Base-by-base conservation (phyloP, 2,888 invertebrate species). In the Pycnomerus fuliginosus region DNA sequence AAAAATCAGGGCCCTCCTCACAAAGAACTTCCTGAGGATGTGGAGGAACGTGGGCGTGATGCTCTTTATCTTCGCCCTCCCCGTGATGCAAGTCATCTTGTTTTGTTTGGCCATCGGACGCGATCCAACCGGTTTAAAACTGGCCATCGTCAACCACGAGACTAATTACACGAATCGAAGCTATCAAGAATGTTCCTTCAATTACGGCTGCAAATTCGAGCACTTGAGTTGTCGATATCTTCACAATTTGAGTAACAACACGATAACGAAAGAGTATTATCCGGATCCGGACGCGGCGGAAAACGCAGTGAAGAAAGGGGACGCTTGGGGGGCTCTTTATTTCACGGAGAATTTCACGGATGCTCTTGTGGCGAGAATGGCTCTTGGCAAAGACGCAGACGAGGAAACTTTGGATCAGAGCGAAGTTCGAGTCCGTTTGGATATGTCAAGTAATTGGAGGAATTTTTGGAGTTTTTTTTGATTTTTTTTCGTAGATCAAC, bases 31-130 rank as follows among this genome's bases (percentile, higher is more conserved):
- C 76, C 75, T 92, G 33, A 78, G 90, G 17, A 91, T 92, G 90
- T 91, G 91, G 90, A 78, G 92, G 32, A 92, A 92, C 72, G 89
- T 92, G 48, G 91, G 91, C 27, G 90, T 94, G 48, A 90, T 95
- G 87, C 76, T 93, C 64, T 95, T 95, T 74, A 91, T 94, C 64
- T 94, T 94, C 71, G 89, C 91, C 20, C 74, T 94, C 60, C 94
- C 94, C n/a, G 90, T 91, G 16, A 44, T 93, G 83, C 91, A 93
- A 75, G 92, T 94, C 48, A 89, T 93, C 41, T 81, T 95, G 43
- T 94, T 94, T 78, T 94, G 94, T 69, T 74, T 93, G 69, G 94
- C 94, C 44, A 93, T 92, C 53, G 92, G 92, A 32, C 79, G 90
- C 15, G 91, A 92, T 69, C 92, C 92, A 1, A 85, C 83, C 43